These are phyloP conservation scores for Lathronympha strigana DNA, from an alignment of 2,888 invertebrate genomes.

Conservation along the genomic window DNA sequence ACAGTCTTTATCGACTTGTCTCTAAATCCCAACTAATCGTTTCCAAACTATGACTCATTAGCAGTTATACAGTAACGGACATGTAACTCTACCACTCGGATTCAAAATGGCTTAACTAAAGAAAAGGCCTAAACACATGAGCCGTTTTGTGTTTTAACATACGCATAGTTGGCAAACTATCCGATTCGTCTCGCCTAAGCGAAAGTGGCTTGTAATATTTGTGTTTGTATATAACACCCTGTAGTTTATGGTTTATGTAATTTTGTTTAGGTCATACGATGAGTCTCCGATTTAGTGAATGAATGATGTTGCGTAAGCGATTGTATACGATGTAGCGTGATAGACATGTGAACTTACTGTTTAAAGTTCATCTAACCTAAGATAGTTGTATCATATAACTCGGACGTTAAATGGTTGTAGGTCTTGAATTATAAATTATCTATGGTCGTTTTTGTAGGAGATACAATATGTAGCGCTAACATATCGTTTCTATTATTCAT, in stretches of 20 bases:
- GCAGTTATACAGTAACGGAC: conserved; percentile 5
- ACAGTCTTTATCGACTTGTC: neutral
- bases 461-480: too few species aligned
- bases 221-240: conserved; percentile 35
- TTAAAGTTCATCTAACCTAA: conserved; percentile 6
- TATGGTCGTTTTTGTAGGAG: too few species aligned
- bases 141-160: neutral
- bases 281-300: conserved; percentile 19
- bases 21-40: conserved; percentile 17
- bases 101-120: neutral
- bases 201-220: conserved; percentile 40
- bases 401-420: neutral
- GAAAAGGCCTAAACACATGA: neutral
- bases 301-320: conserved; percentile 18
- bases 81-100: conserved; percentile 3
- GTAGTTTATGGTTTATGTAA: conserved; percentile 17
- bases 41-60: conserved; percentile 30
- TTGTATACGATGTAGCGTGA: conserved; percentile 17
- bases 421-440: neutral
- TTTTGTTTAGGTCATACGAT: conserved; percentile 32
- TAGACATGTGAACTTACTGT: conserved; percentile 18
- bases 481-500: too few species aligned
- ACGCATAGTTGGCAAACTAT: conserved; percentile 28
- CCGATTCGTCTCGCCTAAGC: conserved; percentile 36
- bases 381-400: neutral